These are phyloP conservation scores for Hirtodrosophila trivittata DNA, from an alignment of 2,888 invertebrate genomes.

Conservation along the genomic window DNA sequence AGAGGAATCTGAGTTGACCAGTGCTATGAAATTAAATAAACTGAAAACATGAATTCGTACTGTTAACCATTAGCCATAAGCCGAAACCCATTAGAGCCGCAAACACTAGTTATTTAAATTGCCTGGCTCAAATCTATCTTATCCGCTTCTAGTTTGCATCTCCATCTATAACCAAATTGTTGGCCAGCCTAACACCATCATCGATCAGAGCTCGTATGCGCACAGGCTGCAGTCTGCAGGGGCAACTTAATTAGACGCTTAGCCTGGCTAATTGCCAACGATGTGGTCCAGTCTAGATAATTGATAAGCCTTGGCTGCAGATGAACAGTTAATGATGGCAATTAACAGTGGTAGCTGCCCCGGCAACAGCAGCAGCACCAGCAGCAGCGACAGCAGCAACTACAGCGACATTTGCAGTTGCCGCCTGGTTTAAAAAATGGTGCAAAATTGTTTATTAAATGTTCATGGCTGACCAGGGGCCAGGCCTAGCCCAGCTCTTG, in stretches of 20 bases:
- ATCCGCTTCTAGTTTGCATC: conserved; percentile 18
- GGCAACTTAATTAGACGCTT: conserved; percentile 77
- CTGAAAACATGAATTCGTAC: neutral
- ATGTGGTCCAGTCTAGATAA: conserved; percentile 49
- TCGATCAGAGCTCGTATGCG: conserved; percentile 64
- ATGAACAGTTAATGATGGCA: conserved; percentile 74
- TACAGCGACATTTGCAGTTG: conserved; percentile 35
- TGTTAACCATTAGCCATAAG: neutral
- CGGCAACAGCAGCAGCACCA: conserved; percentile 24
- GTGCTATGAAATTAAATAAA: neutral
- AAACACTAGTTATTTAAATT: conserved; percentile 19
- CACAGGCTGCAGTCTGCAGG: conserved; percentile 43
- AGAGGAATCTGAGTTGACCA: neutral
- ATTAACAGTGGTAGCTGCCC: conserved; percentile 59
- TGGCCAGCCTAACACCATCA: conserved; percentile 36
- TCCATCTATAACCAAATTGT: conserved; percentile 39
- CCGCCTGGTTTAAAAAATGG: conserved; percentile 56
- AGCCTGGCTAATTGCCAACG: conserved; percentile 66
- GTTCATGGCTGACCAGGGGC: conserved; percentile 54
- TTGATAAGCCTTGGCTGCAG: conserved; percentile 71
- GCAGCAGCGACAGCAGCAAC: conserved; percentile 24
- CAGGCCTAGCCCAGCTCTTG: conserved; percentile 54
- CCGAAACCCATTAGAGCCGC: conserved; percentile 12
- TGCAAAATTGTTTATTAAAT: conserved; percentile 75
- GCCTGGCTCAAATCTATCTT: conserved; percentile 19